phyloP scores from a whole-genome alignment of 2,797 vertebrate species.

The Ctenopoma kingsleyae region DNA sequence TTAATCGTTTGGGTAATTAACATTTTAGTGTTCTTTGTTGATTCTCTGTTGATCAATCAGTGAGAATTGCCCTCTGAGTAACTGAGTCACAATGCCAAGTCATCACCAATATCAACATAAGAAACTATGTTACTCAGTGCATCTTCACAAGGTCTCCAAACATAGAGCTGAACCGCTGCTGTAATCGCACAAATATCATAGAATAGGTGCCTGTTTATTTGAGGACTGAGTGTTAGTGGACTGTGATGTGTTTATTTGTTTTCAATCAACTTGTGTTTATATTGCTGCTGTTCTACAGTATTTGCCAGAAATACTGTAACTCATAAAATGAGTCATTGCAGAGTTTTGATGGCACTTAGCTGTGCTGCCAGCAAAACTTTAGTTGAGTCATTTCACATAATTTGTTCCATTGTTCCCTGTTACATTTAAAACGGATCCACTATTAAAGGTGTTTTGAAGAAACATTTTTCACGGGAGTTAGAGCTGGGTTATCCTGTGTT shows the following conservation, averaged over 20 bases:
- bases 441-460: not conserved
- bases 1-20: conserved; percentile 1
- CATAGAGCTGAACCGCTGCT: conserved; percentile 13
- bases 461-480: not conserved
- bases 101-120: not conserved
- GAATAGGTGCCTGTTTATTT: conserved; percentile 41
- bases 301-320: conserved; percentile 5
- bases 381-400: not conserved
- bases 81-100: not conserved
- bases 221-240: conserved; percentile 15
- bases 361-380: not conserved
- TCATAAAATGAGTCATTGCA: not conserved
- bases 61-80: not conserved
- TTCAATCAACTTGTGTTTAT: conserved; percentile 61
- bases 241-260: conserved; percentile 64
- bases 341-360: not conserved
- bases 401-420: not conserved
- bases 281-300: not conserved
- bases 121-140: conserved; percentile 13
- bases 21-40: not conserved
- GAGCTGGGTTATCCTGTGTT: not conserved
- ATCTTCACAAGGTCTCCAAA: conserved; percentile 33
- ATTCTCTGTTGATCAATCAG: conserved; percentile 17
- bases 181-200: conserved; percentile 44
- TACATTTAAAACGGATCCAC: not conserved